These are phyloP conservation scores for Pseudopleuronectes americanus DNA, from an alignment of 2,797 vertebrate species.

Conservation along the genomic window DNA sequence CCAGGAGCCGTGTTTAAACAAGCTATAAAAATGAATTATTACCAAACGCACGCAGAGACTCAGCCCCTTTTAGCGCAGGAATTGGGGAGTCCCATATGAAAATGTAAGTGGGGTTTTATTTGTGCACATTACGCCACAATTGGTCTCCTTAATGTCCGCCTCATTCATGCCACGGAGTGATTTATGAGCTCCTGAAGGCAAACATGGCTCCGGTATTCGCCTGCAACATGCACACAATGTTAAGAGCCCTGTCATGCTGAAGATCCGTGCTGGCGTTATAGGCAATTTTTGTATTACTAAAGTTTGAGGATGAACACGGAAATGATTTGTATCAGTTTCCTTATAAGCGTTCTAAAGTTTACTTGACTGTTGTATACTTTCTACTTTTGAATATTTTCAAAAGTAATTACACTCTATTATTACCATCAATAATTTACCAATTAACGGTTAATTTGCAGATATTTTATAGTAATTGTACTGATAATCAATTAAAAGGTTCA, in stretches of 20 bases:
- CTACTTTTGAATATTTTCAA: no score
- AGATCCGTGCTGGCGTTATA: slow-evolving; percentile 42
- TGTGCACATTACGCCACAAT: slow-evolving; percentile 93
- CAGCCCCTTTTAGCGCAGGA: slow-evolving; percentile 68
- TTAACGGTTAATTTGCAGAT: not conserved
- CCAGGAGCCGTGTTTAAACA: slow-evolving; percentile 78
- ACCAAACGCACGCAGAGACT: slow-evolving; percentile 70
- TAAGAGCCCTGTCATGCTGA: slow-evolving; percentile 52
- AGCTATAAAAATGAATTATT: slow-evolving; percentile 86
- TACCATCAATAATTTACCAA: not conserved
- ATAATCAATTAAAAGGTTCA: not conserved
- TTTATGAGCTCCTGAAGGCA: slow-evolving; percentile 94
- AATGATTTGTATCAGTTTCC: slow-evolving; percentile 16
- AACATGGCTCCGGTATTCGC: slow-evolving; percentile 77
- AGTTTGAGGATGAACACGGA: slow-evolving; percentile 30
- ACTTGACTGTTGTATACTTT: no score
- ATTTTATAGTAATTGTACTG: not conserved
- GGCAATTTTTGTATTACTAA: slow-evolving; percentile 27
- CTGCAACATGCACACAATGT: slow-evolving; percentile 70
- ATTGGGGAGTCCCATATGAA: slow-evolving; percentile 77
- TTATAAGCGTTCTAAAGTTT: not conserved
- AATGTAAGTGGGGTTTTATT: slow-evolving; percentile 84
- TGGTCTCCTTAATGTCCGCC: slow-evolving; percentile 97
- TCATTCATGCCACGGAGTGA: slow-evolving; percentile 96
- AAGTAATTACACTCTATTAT: slow-evolving; percentile 2